phyloP scores from a whole-genome alignment of 2,113 vertebrate species.

The Heloderma charlesbogerti region DNA sequence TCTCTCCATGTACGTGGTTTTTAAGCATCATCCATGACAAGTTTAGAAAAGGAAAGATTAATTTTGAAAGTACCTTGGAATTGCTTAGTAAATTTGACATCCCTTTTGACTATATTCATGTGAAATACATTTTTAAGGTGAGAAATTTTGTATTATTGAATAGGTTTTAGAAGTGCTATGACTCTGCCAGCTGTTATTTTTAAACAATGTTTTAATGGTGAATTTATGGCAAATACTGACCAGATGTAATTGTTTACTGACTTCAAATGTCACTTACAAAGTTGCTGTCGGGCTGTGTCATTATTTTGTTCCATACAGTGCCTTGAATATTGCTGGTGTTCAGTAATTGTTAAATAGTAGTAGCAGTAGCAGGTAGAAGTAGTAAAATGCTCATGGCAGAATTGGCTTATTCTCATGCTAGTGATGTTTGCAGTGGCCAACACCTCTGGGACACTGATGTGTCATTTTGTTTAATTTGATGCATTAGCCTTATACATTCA shows the following conservation, averaged over 20 bases:
- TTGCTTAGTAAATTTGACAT: constrained; percentile 27
- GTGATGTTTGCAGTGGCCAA: background rate
- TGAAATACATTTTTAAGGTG: constrained; percentile 44
- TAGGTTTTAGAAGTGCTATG: background rate
- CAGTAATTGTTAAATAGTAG: background rate
- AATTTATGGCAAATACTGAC: background rate
- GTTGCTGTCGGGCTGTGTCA: background rate
- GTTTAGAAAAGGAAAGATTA: constrained; percentile 32
- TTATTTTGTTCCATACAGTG: background rate
- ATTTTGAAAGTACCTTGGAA: constrained; percentile 33
- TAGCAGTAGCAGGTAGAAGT: background rate
- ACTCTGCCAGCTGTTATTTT: background rate
- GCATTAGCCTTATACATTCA: background rate
- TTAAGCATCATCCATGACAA: constrained; percentile 15
- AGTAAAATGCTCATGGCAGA: background rate
- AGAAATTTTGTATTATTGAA: background rate
- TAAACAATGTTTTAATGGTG: background rate
- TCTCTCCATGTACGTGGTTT: constrained; percentile 23
- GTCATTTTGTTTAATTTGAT: background rate
- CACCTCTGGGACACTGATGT: background rate
- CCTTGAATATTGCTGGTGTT: background rate
- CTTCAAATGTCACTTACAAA: background rate
- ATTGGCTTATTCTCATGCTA: background rate
- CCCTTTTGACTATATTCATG: constrained; percentile 35
- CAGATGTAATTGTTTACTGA: background rate